phyloP scores from a whole-genome alignment of 2,797 vertebrate genomes.

The Echeneis naucrates region DNA sequence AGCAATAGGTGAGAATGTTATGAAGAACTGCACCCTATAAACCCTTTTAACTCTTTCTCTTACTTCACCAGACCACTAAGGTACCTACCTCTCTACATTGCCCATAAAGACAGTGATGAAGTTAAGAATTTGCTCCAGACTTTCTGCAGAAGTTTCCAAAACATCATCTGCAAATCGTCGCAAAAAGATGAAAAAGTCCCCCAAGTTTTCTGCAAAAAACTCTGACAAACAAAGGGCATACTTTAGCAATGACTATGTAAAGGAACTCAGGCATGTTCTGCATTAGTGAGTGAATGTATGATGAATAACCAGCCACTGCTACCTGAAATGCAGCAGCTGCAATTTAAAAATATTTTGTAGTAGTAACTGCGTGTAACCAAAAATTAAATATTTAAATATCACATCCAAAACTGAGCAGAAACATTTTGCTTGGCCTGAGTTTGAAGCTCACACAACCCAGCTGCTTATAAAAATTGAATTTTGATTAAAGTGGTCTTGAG shows the following conservation, averaged over 20 bases:
- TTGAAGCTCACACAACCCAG: too few relatives aligned
- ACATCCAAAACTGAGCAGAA: neutral
- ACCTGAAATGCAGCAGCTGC: conserved; percentile 1
- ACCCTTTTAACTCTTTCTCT: neutral
- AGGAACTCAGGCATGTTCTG: conserved; percentile 34
- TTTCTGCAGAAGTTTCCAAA: conserved; percentile 92
- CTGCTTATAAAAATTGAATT: too few relatives aligned
- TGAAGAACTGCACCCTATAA: neutral
- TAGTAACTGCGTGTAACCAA: neutral
- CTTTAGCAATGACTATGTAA: conserved; percentile 5
- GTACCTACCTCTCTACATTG: conserved; percentile 91
- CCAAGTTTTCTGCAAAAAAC: conserved; percentile 97
- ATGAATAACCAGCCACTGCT: neutral
- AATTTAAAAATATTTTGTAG: conserved; percentile 8
- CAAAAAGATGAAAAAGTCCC: conserved; percentile 97
- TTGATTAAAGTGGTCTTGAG: neutral
- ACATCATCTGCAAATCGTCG: conserved; percentile 95
- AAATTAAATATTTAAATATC: neutral
- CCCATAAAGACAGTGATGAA: conserved; percentile 98
- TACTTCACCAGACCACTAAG: neutral
- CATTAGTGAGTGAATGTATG: conserved; percentile 7
- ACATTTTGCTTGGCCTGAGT: neutral
- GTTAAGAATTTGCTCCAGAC: conserved; percentile 93
- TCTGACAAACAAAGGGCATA: conserved; percentile 81
- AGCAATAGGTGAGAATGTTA: neutral